A percentile compares a stretch with the other conserved stretches of the same genome.
These are phyloP conservation scores for Peromyscus leucopus DNA, from an alignment of 2,113 vertebrate genomes.

Conservation along the genomic window DNA sequence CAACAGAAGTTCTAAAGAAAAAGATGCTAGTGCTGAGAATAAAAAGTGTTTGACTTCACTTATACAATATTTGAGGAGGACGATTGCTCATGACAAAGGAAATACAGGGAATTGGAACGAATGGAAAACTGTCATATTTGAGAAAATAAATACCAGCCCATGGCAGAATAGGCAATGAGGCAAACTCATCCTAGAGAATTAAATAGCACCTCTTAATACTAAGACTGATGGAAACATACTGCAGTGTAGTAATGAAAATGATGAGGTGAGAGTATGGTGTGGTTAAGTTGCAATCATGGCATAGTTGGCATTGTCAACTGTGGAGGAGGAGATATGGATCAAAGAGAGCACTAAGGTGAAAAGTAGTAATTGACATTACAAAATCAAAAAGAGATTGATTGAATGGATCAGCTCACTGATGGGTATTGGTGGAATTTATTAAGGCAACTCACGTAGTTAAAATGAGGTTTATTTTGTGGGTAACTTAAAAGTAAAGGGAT, in stretches of 20 bases:
- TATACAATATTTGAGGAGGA: too few relatives aligned
- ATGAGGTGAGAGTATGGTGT: not conserved
- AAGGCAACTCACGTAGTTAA: too few relatives aligned
- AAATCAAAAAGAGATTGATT: not conserved
- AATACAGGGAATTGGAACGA: not conserved
- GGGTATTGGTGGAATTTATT: too few relatives aligned
- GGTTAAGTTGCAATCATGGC: too few relatives aligned
- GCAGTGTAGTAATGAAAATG: not conserved
- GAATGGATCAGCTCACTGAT: accelerated
- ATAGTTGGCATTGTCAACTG: not conserved
- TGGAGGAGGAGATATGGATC: too few relatives aligned
- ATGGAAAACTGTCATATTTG: not conserved
- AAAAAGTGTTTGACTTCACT: too few relatives aligned
- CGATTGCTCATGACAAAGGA: too few relatives aligned
- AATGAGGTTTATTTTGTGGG: too few relatives aligned
- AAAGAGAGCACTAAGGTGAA: not conserved
- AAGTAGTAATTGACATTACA: too few relatives aligned
- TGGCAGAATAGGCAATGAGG: not conserved
- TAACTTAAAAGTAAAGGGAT: too few relatives aligned
- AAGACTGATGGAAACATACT: not conserved
- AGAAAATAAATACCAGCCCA: not conserved
- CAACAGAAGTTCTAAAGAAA: not conserved
- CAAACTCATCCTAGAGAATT: too few relatives aligned
- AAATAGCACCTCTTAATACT: not conserved
- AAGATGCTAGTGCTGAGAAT: too few relatives aligned